These are phyloP conservation scores for Psilopsiagon aymara DNA, from an alignment of 2,113 vertebrate genomes.

Conservation along the genomic window DNA sequence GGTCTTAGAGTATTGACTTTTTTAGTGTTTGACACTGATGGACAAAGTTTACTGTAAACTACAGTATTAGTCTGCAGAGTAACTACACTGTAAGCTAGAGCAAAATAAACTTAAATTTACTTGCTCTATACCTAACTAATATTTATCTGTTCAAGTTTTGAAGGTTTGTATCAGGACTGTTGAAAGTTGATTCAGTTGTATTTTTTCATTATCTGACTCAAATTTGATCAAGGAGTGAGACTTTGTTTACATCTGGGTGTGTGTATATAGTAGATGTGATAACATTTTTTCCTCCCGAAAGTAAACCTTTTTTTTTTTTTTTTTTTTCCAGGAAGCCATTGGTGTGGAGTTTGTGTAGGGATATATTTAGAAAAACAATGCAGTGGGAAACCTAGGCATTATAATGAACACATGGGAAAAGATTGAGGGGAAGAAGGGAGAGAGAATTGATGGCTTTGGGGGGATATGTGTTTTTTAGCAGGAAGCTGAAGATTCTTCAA, in stretches of 20 bases:
- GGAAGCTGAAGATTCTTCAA: conserved; percentile 80
- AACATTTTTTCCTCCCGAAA: neutral
- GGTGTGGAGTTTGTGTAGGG: neutral
- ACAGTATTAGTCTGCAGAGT: neutral
- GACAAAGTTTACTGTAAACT: neutral
- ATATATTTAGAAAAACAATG: neutral
- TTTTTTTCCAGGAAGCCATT: neutral
- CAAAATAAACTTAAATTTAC: neutral
- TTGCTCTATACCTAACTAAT: neutral
- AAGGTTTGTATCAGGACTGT: neutral
- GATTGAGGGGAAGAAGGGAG: conserved; percentile 66
- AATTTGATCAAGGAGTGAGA: neutral
- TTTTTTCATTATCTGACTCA: neutral
- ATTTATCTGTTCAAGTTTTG: neutral
- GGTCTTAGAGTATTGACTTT: neutral
- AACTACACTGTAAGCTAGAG: neutral
- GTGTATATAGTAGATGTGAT: neutral
- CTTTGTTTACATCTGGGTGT: neutral
- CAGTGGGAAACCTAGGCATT: neutral
- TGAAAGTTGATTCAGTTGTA: neutral
- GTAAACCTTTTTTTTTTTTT: neutral
- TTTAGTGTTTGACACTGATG: neutral
- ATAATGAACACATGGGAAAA: conserved; percentile 33
- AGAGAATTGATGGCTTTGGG: conserved; percentile 70
- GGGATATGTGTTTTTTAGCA: conserved; percentile 82